Evolutionary conservation across 2,888 invertebrate genomes (phyloP), one percentile per base, ranked within the genome.

Genomic region (Coecobrya sp.): DNA sequence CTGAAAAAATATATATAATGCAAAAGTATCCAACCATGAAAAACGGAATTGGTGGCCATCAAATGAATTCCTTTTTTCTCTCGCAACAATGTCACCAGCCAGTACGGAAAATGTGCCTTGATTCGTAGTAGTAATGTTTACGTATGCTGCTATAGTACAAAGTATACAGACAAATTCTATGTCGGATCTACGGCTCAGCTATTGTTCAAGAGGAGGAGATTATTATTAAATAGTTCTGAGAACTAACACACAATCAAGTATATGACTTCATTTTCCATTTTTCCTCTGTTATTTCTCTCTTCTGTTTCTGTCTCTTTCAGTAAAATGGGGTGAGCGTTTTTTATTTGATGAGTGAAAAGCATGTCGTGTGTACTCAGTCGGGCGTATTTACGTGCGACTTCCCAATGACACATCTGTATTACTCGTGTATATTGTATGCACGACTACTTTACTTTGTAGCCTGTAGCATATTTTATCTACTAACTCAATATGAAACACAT

Each of bases 211-310:
- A 3, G 36, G 30, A 3, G 36, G 27, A 27, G 30, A 30, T 68
- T 68, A 68, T 68, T 30, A 30, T 68, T 30, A 68, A 59, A 59
- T 59, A 59, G 7, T 59, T 59, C 19, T 59, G 59, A 59, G 59
- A 59, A 13, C 59, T 59, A 59, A 59, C 59, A 59, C 59, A 59
- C 2, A 59, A 19, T 59, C 59, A 59, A 59, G 59, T n/a, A 59
- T 59, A 59, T 19, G 19, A 59, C 59, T 59, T 59, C 59, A n/a
- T 59, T 59, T 59, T 59, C 22, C 13, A 19, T 59, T 19, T n/a
- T 59, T 59, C 8, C 59, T 22, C 59, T 22, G 19, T 59, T 22
- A 8, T 59, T 59, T 59, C 19, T 59, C 22, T 19, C 7, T 19
- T 59, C 59, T 19, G 3, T 59, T 59, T 59, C 19, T 13, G 19